A percentile compares a stretch with the other conserved stretches of the same genome.
Conservation (phyloP, 2,797 vertebrate species). For the Lates japonicus region DNA sequence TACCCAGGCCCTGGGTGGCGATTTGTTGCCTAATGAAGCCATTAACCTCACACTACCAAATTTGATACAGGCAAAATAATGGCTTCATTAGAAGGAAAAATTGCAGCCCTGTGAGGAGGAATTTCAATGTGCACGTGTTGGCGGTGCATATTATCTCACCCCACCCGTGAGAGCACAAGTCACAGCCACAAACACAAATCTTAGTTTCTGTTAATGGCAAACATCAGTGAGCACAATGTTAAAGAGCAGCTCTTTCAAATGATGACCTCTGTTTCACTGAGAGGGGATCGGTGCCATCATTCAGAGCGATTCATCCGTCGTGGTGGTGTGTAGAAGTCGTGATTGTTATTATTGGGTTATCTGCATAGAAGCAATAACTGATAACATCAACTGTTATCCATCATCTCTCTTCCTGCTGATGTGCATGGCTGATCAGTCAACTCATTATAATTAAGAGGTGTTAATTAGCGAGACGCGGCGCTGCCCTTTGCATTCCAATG, state of each 20-base stretch:
- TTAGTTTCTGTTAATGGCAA: slow-evolving; percentile 48
- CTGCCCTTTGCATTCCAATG: slow-evolving; percentile 55
- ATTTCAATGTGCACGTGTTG: slow-evolving; percentile 61
- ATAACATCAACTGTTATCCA: slow-evolving; percentile 53
- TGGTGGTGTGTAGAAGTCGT: slow-evolving; percentile 25
- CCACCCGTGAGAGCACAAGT: slow-evolving; percentile 54
- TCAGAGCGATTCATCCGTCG: slow-evolving; percentile 23
- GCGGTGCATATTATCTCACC: slow-evolving; percentile 69
- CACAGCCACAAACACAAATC: slow-evolving; percentile 52
- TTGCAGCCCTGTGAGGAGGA: slow-evolving; percentile 66
- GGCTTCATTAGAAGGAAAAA: slow-evolving; percentile 79
- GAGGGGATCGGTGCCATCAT: slow-evolving; percentile 23
- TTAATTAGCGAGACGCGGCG: slow-evolving; percentile 62
- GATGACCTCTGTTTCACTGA: slow-evolving; percentile 18
- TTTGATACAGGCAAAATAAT: slow-evolving; percentile 84
- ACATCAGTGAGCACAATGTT: slow-evolving; percentile 27
- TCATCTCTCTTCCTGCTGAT: slow-evolving; percentile 52
- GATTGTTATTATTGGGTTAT: slow-evolving; percentile 47
- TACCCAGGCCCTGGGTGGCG: slow-evolving; percentile 76
- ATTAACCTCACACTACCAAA: slow-evolving; percentile 87
- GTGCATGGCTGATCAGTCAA: slow-evolving; percentile 71
- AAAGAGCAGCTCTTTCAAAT: slow-evolving; percentile 40
- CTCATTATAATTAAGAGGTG: slow-evolving; percentile 79
- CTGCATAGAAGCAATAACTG: slow-evolving; percentile 36
- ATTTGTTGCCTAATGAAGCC: slow-evolving; percentile 86